Base-by-base conservation (phyloP, 1,140 invertebrate species). In the Drosophila sproati region DNA sequence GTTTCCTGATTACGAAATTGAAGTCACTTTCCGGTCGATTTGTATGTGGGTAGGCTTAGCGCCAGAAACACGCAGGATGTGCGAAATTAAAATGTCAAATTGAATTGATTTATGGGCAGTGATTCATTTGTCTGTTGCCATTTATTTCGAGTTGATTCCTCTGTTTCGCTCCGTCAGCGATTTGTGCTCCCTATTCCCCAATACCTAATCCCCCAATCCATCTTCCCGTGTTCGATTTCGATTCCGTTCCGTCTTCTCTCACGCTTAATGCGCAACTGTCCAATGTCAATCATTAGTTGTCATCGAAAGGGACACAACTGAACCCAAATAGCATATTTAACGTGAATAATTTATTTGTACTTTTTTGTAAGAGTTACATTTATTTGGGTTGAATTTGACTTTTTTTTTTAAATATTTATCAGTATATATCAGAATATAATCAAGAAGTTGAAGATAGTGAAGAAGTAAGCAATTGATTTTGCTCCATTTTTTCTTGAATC, bases 91-190 rank as follows among this genome's bases (percentile, higher is more conserved):
- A 73, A 45, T 89, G 85, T 78, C 85, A 83, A 80, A 73, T 73
- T 78, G 61, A 80, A 85, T 85, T 89, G 85, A 88, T 88, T 89
- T 88, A 89, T 89, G 67, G 52, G 55, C 51, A 56, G 52, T 68
- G 77, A 75, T 73, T 89, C 63, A 80, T 75, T 68, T 63, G 64
- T 62, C 59, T 66, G 77, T 66, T 73, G 54, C 61, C 60, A 77
- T 80, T 78, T 63, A 66, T 32, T 39, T 47, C 60, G 37, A 32
- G 60, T 54, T 63, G 67, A 5, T 72, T 37, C n/a, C 39, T 48
- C 56, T 66, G 34, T 62, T 67, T 72, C 45, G 39, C 51, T 59
- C 68, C 7, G 41, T 67, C 59, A 71, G 47, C 37, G 37, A 34
- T 59, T 28, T 56, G 47, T 10, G 28, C 32, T 4, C 39, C 39